Evolutionary conservation across 1,140 invertebrate genomes (phyloP).

Genomic region (Caenorhabditis elegans): WBcel235 BX284605.5:12372501-12373000

Average conservation of each 20-base stretch:
- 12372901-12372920: too few species aligned
- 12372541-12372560: conserved; percentile 12
- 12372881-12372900: too few species aligned
- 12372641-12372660: conserved; percentile 2
- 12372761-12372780: not conserved
- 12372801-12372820: conserved; percentile 17
- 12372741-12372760: conserved; percentile 1
- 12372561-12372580: not conserved
- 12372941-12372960: too few species aligned
- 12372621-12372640: not conserved
- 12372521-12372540: conserved; percentile 21
- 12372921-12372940: too few species aligned
- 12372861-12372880: not conserved
- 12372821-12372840: not conserved
- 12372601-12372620: not conserved
- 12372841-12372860: conserved; percentile 20
- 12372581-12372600: not conserved
- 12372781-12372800: conserved; percentile 25
- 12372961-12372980: too few species aligned
- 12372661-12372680: not conserved
- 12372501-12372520: too few species aligned
- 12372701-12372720: not conserved
- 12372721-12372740: conserved; percentile 26
- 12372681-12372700: too few species aligned
- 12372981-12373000: too few species aligned